A percentile compares a stretch with the other conserved stretches of the same genome.
Evolutionary conservation across 2,113 vertebrate genomes (phyloP).

Genomic region (Orycteropus afer): DNA sequence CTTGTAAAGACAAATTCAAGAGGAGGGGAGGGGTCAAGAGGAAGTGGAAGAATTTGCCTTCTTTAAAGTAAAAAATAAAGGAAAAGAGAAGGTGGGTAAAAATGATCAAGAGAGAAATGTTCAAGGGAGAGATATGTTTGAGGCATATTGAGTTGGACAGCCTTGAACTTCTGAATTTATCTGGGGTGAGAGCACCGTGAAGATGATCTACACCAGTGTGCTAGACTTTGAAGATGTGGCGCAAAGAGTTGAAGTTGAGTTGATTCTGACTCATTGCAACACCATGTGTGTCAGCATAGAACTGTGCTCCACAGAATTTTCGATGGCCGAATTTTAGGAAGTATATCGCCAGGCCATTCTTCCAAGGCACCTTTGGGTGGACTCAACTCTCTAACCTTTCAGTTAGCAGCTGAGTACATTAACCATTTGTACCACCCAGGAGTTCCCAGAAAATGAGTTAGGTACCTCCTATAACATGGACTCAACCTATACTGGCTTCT

Average conservation of each 20-base stretch:
- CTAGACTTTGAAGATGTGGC: not conserved
- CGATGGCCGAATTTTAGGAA: not conserved
- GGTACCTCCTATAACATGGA: not conserved
- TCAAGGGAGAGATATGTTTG: not conserved
- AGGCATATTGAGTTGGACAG: not conserved
- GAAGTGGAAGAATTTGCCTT: not conserved
- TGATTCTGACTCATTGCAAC: not conserved
- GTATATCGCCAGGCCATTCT: not conserved
- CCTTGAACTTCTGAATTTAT: not conserved
- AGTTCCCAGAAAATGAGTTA: not conserved
- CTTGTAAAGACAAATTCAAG: not conserved
- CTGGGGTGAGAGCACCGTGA: not conserved
- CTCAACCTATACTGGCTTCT: not conserved
- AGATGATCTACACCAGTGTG: rapidly evolving
- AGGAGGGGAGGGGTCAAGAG: not conserved
- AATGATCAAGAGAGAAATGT: not conserved
- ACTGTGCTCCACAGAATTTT: not conserved
- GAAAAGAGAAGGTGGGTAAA: not conserved
- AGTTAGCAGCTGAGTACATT: not conserved
- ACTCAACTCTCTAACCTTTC: not conserved
- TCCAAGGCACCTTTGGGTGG: not conserved
- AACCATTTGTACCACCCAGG: too few species aligned
- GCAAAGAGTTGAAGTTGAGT: not conserved
- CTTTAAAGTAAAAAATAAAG: not conserved
- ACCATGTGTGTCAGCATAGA: not conserved